Conservation (phyloP, 2,113 vertebrate genomes). For the Lampris incognitus region DNA sequence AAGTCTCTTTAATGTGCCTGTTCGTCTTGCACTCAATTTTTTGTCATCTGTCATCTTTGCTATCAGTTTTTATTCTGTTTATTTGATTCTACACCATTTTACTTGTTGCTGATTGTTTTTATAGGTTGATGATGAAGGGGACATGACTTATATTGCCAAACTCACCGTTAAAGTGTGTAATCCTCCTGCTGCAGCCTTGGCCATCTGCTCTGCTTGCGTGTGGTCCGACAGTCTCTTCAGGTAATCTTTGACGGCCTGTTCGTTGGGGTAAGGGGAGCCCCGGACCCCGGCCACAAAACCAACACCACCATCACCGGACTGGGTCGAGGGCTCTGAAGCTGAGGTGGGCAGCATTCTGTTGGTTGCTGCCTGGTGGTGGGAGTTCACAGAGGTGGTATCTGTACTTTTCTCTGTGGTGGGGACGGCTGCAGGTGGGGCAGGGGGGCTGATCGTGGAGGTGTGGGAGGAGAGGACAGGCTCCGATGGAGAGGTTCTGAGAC, state of each 20-base stretch:
- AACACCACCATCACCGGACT: not conserved
- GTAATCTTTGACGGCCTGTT: slow-evolving; percentile 86
- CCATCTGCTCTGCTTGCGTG: slow-evolving; percentile 60
- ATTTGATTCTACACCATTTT: too few relatives aligned
- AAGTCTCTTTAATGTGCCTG: too few relatives aligned
- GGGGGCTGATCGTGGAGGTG: slow-evolving; percentile 16
- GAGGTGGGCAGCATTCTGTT: slow-evolving; percentile 40
- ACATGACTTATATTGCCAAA: not conserved
- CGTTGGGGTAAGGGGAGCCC: slow-evolving; percentile 78
- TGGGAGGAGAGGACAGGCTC: slow-evolving; percentile 67
- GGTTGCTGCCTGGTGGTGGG: slow-evolving; percentile 30
- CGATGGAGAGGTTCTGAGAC: slow-evolving; percentile 68
- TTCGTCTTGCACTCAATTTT: too few relatives aligned
- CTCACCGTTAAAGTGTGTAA: slow-evolving; percentile 72
- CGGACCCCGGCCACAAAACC: slow-evolving; percentile 51
- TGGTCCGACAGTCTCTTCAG: slow-evolving; percentile 81
- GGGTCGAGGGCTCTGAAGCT: slow-evolving; percentile 5
- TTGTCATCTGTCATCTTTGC: too few relatives aligned
- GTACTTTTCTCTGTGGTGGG: not conserved
- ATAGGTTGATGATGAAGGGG: too few relatives aligned
- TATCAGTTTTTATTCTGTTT: too few relatives aligned
- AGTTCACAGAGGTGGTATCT: not conserved
- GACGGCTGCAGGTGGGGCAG: not conserved
- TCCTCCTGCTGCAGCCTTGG: slow-evolving; percentile 63
- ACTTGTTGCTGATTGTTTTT: too few relatives aligned